Percentiles rank a stretch among this genome's conserved stretches.
Conservation (phyloP, 2,888 invertebrate species). For the Ceriagrion tenellum region DNA sequence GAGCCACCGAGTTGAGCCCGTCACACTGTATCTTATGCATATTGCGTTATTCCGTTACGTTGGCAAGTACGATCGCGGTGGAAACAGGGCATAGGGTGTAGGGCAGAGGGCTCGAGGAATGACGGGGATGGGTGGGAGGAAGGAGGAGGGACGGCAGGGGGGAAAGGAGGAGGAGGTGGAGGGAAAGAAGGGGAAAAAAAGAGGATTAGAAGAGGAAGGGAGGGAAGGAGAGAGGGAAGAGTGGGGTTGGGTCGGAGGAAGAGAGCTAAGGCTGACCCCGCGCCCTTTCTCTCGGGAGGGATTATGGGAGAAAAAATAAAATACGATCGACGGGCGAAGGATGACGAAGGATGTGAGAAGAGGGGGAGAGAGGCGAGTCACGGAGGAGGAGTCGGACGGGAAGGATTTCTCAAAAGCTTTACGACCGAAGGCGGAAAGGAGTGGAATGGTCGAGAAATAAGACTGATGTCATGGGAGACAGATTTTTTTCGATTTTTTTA, state of each 20-base stretch:
- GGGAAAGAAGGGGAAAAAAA: background rate
- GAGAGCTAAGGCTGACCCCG: conserved; percentile 32
- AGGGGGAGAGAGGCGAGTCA: background rate
- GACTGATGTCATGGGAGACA: background rate
- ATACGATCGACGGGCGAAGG: conserved; percentile 52
- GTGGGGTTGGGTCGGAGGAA: background rate
- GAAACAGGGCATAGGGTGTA: background rate
- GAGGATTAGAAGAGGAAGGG: too few relatives aligned
- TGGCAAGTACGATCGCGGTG: too few relatives aligned
- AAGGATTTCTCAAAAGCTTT: conserved; percentile 28
- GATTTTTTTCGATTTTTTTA: too few relatives aligned
- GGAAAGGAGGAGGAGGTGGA: background rate
- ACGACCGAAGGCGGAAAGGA: background rate
- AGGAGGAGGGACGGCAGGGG: background rate
- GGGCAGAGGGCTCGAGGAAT: background rate
- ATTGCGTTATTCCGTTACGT: too few relatives aligned
- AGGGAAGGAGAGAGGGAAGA: background rate
- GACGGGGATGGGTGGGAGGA: background rate
- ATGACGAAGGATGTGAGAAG: background rate
- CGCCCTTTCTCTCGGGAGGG: background rate
- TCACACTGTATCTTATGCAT: too few relatives aligned
- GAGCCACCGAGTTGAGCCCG: too few relatives aligned
- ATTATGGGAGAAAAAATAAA: conserved; percentile 65
- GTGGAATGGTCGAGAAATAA: too few relatives aligned
- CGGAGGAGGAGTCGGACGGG: background rate